Conservation (phyloP, 2,113 vertebrate genomes). For the Malaclemys terrapin region DNA sequence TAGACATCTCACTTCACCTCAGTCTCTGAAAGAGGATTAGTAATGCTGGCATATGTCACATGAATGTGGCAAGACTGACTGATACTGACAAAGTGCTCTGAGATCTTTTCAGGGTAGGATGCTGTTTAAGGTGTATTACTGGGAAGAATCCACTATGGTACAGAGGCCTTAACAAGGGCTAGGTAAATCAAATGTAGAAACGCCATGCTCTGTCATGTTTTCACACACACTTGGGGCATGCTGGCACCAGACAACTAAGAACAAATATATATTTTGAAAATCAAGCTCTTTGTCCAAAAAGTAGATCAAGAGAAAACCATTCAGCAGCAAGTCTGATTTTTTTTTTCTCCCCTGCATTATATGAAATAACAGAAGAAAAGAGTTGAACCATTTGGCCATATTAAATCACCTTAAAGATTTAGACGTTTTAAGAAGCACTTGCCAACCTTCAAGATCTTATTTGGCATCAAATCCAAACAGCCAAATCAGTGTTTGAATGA, state of each 20-base stretch:
- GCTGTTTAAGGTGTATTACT: neutral
- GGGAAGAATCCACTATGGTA: neutral
- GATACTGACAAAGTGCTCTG: neutral
- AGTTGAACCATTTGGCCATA: neutral
- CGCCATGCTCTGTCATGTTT: neutral
- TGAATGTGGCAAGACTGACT: neutral
- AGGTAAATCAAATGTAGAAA: neutral
- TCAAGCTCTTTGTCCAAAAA: neutral
- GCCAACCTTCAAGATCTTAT: neutral
- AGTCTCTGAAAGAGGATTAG: neutral
- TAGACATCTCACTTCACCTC: neutral
- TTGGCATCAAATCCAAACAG: slow-evolving; percentile 40
- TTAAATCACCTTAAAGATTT: neutral
- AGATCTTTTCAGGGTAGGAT: neutral
- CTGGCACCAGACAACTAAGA: neutral
- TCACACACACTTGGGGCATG: rapidly evolving
- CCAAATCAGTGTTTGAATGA: slow-evolving; percentile 41
- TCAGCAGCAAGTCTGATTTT: neutral
- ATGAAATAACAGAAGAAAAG: neutral
- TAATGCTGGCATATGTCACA: neutral
- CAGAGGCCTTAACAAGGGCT: neutral
- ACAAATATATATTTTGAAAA: neutral
- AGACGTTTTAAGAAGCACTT: slow-evolving; percentile 41
- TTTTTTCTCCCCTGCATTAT: neutral
- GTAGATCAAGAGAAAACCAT: neutral